phyloP scores from a whole-genome alignment of 2,888 invertebrate genomes.

The Tenthredo amoena region DNA sequence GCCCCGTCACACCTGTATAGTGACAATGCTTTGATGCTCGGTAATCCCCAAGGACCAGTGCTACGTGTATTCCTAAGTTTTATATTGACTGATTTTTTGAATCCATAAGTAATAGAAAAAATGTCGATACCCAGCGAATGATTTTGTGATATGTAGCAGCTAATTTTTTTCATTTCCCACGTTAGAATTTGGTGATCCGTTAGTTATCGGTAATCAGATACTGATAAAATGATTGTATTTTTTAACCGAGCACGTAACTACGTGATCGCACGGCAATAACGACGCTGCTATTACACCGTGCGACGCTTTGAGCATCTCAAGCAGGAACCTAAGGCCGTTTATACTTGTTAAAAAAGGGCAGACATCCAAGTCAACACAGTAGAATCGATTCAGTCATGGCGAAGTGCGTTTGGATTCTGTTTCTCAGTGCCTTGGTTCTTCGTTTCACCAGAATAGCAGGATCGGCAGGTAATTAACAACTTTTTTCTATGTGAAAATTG shows the following conservation, averaged over 20 bases:
- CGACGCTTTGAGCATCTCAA: conserved; percentile 69
- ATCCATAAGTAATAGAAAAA: neutral
- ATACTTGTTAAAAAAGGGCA: conserved; percentile 75
- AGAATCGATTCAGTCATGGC: conserved; percentile 70
- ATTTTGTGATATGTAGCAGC: neutral
- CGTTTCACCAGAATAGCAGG: conserved; percentile 52
- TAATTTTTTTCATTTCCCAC: neutral
- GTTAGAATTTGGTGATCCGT: neutral
- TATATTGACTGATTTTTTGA: neutral
- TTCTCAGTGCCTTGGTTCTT: neutral
- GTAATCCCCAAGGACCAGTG: conserved; percentile 64
- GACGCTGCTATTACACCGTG: conserved; percentile 50
- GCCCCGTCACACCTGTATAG: conserved; percentile 57
- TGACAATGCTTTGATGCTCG: conserved; percentile 52
- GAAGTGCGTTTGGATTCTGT: conserved; percentile 59
- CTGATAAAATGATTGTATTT: conserved; percentile 3
- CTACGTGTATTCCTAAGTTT: conserved; percentile 53
- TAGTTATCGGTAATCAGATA: neutral
- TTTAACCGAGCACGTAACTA: conserved; percentile 5
- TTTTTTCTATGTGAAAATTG: neutral
- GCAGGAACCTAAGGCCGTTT: conserved; percentile 72
- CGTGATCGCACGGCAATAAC: conserved; percentile 38
- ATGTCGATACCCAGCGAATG: neutral
- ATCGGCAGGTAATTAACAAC: conserved; percentile 56
- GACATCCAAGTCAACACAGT: conserved; percentile 60